Evolutionary conservation across 92 coral and sea anemone genomes (phyloP).

Genomic region (Siderastrea radians): DNA sequence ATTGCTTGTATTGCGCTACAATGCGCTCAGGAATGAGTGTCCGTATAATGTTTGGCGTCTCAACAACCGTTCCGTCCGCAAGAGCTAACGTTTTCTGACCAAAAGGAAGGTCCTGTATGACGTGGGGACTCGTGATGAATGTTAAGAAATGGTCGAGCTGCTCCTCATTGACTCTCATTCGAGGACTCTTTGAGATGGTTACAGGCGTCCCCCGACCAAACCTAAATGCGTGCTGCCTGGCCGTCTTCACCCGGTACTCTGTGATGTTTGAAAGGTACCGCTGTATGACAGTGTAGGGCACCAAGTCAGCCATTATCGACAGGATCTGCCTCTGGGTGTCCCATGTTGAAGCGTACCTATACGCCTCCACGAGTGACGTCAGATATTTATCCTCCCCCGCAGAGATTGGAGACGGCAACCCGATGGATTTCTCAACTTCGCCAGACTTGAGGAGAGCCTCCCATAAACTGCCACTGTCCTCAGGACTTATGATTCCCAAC

Average conservation of each 20-base stretch:
- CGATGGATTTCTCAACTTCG: slow-evolving; percentile 14
- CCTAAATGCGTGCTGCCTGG: slow-evolving; percentile 36
- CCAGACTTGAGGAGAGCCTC: slow-evolving; percentile 19
- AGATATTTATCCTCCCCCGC: slow-evolving; percentile 29
- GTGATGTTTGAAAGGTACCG: slow-evolving; percentile 37
- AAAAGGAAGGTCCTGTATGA: slow-evolving; percentile 59
- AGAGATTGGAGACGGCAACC: slow-evolving; percentile 22
- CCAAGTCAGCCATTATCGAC: slow-evolving; percentile 47
- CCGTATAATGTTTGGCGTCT: slow-evolving; percentile 55
- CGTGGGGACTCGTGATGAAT: slow-evolving; percentile 55
- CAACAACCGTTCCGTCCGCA: slow-evolving; percentile 35
- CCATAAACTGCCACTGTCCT: slow-evolving; percentile 23
- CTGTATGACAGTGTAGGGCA: slow-evolving; percentile 33
- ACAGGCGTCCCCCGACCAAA: slow-evolving; percentile 56
- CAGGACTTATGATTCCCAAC: slow-evolving; percentile 33
- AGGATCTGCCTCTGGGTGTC: slow-evolving; percentile 40
- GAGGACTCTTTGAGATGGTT: slow-evolving; percentile 34
- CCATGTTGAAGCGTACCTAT: slow-evolving; percentile 32
- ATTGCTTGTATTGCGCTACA: slow-evolving; percentile 51
- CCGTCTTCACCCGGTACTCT: slow-evolving; percentile 45
- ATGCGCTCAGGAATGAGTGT: slow-evolving; percentile 53
- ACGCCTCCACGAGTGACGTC: slow-evolving; percentile 30
- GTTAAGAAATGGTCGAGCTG: slow-evolving; percentile 57
- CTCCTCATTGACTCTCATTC: slow-evolving; percentile 47
- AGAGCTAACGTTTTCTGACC: slow-evolving; percentile 42